These are phyloP conservation scores for Nesogale talazaci DNA, from an alignment of 2,113 vertebrate species.

Conservation along the genomic window DNA sequence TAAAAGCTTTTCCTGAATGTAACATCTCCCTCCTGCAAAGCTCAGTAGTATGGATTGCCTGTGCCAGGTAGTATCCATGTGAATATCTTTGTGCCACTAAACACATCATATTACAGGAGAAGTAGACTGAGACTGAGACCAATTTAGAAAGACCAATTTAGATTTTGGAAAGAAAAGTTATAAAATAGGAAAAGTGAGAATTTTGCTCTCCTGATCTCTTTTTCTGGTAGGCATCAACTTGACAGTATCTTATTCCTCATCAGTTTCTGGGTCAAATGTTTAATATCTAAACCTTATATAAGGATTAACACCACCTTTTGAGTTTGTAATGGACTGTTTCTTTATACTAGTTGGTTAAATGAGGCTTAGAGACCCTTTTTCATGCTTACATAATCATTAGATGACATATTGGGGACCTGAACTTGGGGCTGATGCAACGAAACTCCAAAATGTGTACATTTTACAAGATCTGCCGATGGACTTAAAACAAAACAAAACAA, in stretches of 20 bases:
- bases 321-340: neutral
- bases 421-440: neutral
- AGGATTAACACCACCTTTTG: neutral
- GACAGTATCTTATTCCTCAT: neutral
- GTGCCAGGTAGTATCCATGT: neutral
- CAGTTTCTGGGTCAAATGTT: neutral
- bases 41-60: neutral
- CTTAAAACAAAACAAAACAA: too few relatives aligned
- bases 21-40: neutral
- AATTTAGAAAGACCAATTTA: neutral
- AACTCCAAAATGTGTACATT: neutral
- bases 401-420: neutral
- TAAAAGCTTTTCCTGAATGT: neutral
- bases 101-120: neutral
- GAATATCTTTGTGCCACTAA: neutral
- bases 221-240: neutral
- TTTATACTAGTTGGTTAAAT: neutral
- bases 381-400: neutral
- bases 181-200: neutral
- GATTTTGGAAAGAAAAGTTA: neutral
- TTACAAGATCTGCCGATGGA: too few relatives aligned
- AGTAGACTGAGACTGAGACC: neutral
- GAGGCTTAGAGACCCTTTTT: neutral
- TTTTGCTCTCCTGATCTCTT: neutral
- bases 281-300: neutral